Evolutionary conservation across 2,888 invertebrate genomes (phyloP), one percentile per base, ranked within the genome.

Genomic region (Leptopilina syphax): DNA sequence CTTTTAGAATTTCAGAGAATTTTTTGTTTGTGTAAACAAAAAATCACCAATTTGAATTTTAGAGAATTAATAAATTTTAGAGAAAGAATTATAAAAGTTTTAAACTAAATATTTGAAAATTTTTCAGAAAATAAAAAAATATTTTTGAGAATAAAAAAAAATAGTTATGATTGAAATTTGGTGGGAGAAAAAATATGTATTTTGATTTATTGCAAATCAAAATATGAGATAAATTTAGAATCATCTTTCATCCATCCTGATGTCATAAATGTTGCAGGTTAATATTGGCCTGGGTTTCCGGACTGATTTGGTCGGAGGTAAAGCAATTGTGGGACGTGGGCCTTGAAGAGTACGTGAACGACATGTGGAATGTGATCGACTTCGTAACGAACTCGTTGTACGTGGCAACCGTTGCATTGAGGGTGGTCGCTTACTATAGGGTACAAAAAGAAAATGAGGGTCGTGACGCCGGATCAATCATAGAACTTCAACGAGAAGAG

Each of bases 321-420:
- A 99, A 99, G 92, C 99, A 99, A 92, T 93, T 99, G 82, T 99
- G 99, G 99, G 98, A 98, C 92, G 97, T 98, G 87, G 99, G 99
- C 0, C 93, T 99, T 81, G 96, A 98, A 89, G 98, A 99, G 91
- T 99, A 99, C 93, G 96, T 97, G 80, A 96, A 98, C 90, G 99
- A 99, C 92, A 98, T 99, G 98, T 99, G 99, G 99, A 99, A 99
- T 93, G 98, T 99, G 82, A 97, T 99, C 87, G 99, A 99, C 93
- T 99, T 99, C 92, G 97, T 99, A 85, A 99, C 99, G 82, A 99
- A 99, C 93, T 98, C 99, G 8, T 93, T 99, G 63, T 99, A 99
- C 92, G 98, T 99, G 83, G 98, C 99, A 79, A 99, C 99, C 0
- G 97, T 99, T 78, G 98, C 98, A 3, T 94, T 99, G 78, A 94